A percentile compares a stretch with the other conserved stretches of the same genome.
phyloP scores from a whole-genome alignment of 2,888 invertebrate genomes.

The Dynastes maya region DNA sequence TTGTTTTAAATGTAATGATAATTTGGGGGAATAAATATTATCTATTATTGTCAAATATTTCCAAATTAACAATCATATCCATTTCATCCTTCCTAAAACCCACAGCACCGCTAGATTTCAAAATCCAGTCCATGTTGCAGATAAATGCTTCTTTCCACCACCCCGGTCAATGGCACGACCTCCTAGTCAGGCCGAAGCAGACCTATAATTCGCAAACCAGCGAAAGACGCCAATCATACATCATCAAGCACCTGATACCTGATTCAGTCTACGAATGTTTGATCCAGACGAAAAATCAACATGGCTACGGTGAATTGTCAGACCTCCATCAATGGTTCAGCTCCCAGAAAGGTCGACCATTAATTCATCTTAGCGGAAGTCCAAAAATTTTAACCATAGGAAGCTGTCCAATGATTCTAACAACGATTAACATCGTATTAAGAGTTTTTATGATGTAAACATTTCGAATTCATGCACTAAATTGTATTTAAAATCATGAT shows the following conservation, averaged over 20 bases:
- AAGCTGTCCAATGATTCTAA: neutral
- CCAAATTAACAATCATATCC: neutral
- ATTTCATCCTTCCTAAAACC: neutral
- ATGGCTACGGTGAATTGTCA: slow-evolving; percentile 74
- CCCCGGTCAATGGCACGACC: slow-evolving; percentile 73
- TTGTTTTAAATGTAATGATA: too few species aligned
- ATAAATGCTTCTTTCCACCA: slow-evolving; percentile 72
- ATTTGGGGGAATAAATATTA: too few species aligned
- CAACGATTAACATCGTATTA: neutral
- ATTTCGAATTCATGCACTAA: too few species aligned
- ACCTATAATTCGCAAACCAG: slow-evolving; percentile 66
- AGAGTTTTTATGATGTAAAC: too few species aligned
- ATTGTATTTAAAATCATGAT: too few species aligned
- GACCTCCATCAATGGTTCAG: slow-evolving; percentile 74
- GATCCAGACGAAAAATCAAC: slow-evolving; percentile 74
- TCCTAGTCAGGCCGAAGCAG: slow-evolving; percentile 69
- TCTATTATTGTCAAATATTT: too few species aligned
- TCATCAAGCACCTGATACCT: slow-evolving; percentile 71
- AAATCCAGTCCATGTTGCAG: slow-evolving; percentile 62
- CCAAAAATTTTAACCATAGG: neutral
- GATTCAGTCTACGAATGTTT: slow-evolving; percentile 74
- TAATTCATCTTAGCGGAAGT: slow-evolving; percentile 41
- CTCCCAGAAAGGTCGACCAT: slow-evolving; percentile 63
- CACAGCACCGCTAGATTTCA: slow-evolving; percentile 21
- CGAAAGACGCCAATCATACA: slow-evolving; percentile 70